Percentiles rank a stretch among this genome's conserved stretches.
phyloP scores from a whole-genome alignment of 2,888 invertebrate genomes.

The Cerastis leucographa region DNA sequence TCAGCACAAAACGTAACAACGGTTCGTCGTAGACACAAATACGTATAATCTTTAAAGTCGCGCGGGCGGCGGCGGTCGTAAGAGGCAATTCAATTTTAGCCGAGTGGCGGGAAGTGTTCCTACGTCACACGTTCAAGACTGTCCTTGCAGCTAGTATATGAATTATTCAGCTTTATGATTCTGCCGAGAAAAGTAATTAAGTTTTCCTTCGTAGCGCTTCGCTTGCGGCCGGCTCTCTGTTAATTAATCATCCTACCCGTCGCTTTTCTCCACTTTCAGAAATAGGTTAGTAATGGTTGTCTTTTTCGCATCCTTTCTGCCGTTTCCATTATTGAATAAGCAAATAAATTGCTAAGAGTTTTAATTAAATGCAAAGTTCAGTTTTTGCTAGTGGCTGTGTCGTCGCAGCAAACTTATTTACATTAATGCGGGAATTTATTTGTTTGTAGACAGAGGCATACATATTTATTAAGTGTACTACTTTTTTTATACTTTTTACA shows the following conservation, averaged over 20 bases:
- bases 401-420: slow-evolving; percentile 56
- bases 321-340: slow-evolving; percentile 83
- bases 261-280: slow-evolving; percentile 82
- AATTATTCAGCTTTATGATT: slow-evolving; percentile 86
- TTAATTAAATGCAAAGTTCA: slow-evolving; percentile 75
- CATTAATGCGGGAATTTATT: slow-evolving; percentile 61
- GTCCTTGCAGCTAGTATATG: slow-evolving; percentile 78
- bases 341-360: slow-evolving; percentile 75
- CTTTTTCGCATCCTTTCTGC: slow-evolving; percentile 82
- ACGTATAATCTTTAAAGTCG: slow-evolving; percentile 65
- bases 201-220: slow-evolving; percentile 82
- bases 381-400: slow-evolving; percentile 66
- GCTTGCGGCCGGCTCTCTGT: slow-evolving; percentile 82
- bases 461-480: slow-evolving; percentile 47
- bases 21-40: slow-evolving; percentile 45
- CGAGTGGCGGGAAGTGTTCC: slow-evolving; percentile 69
- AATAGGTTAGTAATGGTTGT: slow-evolving; percentile 85
- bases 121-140: slow-evolving; percentile 73
- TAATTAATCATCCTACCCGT: slow-evolving; percentile 86
- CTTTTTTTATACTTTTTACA: slow-evolving; percentile 44
- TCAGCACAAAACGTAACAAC: slow-evolving; percentile 36
- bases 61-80: slow-evolving; percentile 48
- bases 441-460: slow-evolving; percentile 50
- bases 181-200: slow-evolving; percentile 87
- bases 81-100: slow-evolving; percentile 78